A percentile compares a stretch with the other conserved stretches of the same genome.
Conservation (phyloP, 2,888 invertebrate genomes). For the Pinctada fucata region DNA sequence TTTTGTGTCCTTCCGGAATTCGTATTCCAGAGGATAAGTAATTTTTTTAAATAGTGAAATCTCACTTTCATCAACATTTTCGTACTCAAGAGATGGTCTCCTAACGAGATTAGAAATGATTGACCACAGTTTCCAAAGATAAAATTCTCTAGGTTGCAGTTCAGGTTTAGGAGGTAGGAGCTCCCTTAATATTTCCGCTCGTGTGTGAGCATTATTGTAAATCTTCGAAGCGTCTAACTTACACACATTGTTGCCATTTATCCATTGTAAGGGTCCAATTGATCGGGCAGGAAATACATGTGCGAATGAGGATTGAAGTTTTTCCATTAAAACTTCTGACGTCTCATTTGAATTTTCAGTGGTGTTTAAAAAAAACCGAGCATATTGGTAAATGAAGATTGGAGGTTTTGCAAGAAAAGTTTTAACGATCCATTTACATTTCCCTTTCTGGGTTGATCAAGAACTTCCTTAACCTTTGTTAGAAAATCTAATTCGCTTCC, state of each 20-base stretch:
- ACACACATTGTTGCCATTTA: conserved; percentile 10
- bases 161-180: conserved; percentile 7
- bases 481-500: no score
- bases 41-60: conserved; percentile 7
- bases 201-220: conserved; percentile 6
- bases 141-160: no score
- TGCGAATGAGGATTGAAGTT: background rate
- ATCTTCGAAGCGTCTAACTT: background rate
- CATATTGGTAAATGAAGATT: no score
- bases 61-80: background rate
- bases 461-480: no score
- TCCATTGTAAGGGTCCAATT: conserved; percentile 41
- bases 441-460: background rate
- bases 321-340: background rate
- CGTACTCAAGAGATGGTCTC: no score
- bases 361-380: no score
- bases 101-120: no score
- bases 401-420: no score
- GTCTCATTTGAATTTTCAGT: no score
- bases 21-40: background rate
- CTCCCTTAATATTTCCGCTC: conserved; percentile 35
- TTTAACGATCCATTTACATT: background rate
- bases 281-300: conserved; percentile 28
- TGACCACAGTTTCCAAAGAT: no score
- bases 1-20: background rate